Conservation (phyloP, 2,888 invertebrate genomes). For the Conchocele bisecta region DNA sequence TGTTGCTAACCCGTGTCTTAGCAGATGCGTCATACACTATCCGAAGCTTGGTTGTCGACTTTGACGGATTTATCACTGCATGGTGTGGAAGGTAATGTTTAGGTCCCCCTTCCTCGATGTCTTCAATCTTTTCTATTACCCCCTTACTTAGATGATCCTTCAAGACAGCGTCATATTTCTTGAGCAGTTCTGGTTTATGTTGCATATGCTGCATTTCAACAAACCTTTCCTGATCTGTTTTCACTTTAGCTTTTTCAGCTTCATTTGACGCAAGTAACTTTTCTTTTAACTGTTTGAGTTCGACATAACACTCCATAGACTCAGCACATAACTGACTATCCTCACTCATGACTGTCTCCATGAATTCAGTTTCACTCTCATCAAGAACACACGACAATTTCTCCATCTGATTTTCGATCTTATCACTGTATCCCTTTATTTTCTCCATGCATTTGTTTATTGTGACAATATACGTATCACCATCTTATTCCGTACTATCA, state of each 20-base stretch:
- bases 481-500: no score
- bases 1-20: no score
- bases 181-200: no score
- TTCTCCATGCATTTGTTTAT: constrained; percentile 1
- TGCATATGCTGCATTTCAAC: constrained; percentile 6
- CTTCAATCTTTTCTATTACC: no score
- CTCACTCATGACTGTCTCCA: neutral
- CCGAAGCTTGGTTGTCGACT: no score
- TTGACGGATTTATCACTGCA: no score
- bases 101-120: no score
- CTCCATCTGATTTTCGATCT: constrained; percentile 6
- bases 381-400: neutral
- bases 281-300: neutral
- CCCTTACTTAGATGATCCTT: no score
- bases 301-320: neutral
- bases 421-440: neutral
- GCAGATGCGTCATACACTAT: no score
- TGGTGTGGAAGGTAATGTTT: no score
- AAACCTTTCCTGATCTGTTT: neutral
- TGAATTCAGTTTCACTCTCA: constrained; percentile 1
- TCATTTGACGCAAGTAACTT: neutral
- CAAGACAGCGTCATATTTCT: no score
- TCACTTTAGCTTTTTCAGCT: neutral
- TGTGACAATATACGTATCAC: neutral
- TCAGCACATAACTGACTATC: constrained; percentile 5